Evolutionary conservation across 2,113 vertebrate genomes (phyloP).

Genomic region (Vulpes ferrilata): DNA sequence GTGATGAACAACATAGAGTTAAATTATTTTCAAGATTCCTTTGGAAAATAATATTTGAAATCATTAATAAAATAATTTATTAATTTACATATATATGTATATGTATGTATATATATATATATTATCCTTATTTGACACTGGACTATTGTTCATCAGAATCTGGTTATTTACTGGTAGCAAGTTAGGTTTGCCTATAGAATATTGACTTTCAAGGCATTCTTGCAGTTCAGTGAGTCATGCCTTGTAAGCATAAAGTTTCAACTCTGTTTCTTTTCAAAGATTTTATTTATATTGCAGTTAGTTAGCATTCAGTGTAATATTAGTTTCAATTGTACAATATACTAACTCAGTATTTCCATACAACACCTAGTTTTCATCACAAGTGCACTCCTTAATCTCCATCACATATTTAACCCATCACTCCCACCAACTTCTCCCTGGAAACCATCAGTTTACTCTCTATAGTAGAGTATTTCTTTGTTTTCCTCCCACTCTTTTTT

Average conservation of each 20-base stretch:
- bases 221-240: not conserved
- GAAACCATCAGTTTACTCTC: not conserved
- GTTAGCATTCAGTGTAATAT: not conserved
- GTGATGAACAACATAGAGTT: not conserved
- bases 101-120: too few species aligned
- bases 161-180: not conserved
- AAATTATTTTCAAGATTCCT: not conserved
- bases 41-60: not conserved
- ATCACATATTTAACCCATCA: not conserved
- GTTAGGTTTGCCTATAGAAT: not conserved
- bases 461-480: not conserved
- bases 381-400: not conserved
- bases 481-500: not conserved
- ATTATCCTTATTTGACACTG: not conserved
- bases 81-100: not conserved
- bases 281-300: not conserved
- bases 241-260: not conserved
- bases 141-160: not conserved
- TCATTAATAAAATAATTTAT: not conserved
- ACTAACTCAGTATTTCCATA: not conserved
- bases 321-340: not conserved
- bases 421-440: not conserved
- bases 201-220: not conserved
- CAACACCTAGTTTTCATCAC: not conserved
- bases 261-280: not conserved